Evolutionary conservation across 2,797 vertebrate species (phyloP).

Genomic region (Rhadinocentrus ornatus): DNA sequence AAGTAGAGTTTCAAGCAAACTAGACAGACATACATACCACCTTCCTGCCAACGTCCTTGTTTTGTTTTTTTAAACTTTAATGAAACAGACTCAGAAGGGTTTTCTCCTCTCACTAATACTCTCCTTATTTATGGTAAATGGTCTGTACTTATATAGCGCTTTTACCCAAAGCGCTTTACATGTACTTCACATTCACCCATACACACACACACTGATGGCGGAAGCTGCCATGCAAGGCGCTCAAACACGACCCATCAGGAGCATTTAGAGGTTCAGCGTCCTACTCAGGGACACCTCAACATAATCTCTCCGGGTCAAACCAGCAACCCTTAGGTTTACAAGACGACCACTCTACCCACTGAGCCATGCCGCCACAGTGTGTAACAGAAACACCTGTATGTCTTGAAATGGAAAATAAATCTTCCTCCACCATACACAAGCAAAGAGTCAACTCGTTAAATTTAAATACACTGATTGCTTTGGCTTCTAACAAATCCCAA

Average conservation of each 20-base stretch:
- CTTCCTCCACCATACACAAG: slow-evolving; percentile 15
- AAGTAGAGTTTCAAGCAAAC: slow-evolving; percentile 42
- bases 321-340: too few relatives aligned
- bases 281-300: too few relatives aligned
- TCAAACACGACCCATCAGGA: too few relatives aligned
- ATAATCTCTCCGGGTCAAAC: too few relatives aligned
- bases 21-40: slow-evolving; percentile 27
- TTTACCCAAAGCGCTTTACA: too few relatives aligned
- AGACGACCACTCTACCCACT: too few relatives aligned
- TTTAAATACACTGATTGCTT: slow-evolving; percentile 23
- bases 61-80: slow-evolving; percentile 50
- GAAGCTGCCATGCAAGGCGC: too few relatives aligned
- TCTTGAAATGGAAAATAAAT: slow-evolving; percentile 17
- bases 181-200: too few relatives aligned
- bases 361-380: too few relatives aligned
- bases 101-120: not conserved
- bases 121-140: slow-evolving; percentile 32
- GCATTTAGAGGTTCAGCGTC: too few relatives aligned
- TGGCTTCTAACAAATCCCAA: not conserved
- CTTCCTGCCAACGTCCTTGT: slow-evolving; percentile 46
- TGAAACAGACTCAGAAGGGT: slow-evolving; percentile 43
- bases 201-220: too few relatives aligned
- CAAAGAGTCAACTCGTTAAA: slow-evolving; percentile 15
- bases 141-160: too few relatives aligned
- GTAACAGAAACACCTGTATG: slow-evolving; percentile 31